Percentiles rank a stretch among this genome's conserved stretches.
Evolutionary conservation across 2,888 invertebrate genomes (phyloP).

Genomic region (Chironomus riparius): DNA sequence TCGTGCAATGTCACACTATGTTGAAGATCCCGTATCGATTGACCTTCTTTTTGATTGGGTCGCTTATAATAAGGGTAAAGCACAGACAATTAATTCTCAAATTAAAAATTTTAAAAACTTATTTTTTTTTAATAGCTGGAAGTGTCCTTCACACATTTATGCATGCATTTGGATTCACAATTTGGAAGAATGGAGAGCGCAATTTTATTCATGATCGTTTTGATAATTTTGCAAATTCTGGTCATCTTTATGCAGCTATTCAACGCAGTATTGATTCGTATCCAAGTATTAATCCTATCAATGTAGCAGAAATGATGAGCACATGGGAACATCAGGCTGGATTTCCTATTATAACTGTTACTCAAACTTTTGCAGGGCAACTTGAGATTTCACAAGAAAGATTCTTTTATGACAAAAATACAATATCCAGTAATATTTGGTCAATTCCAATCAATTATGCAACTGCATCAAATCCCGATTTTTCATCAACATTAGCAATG

Average conservation of each 20-base stretch:
- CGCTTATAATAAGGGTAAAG: constrained; percentile 79
- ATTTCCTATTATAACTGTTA: constrained; percentile 60
- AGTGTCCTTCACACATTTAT: constrained; percentile 69
- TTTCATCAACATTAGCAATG: constrained; percentile 48
- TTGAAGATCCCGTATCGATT: constrained; percentile 74
- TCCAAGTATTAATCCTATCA: constrained; percentile 27
- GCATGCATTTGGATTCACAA: constrained; percentile 61
- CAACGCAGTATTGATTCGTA: constrained; percentile 38
- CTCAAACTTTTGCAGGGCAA: constrained; percentile 43
- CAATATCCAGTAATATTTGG: constrained; percentile 42
- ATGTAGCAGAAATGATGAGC: constrained; percentile 56
- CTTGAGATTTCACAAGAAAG: background rate
- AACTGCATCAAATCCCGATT: constrained; percentile 47
- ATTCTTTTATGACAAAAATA: background rate
- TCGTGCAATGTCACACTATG: constrained; percentile 72
- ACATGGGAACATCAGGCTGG: constrained; percentile 74
- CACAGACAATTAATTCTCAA: too few species aligned
- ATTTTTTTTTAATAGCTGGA: constrained; percentile 44
- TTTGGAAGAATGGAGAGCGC: constrained; percentile 57
- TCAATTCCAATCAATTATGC: constrained; percentile 66
- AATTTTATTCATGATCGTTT: constrained; percentile 49
- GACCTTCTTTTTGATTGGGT: constrained; percentile 74
- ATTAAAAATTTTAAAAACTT: too few species aligned
- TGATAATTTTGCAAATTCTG: constrained; percentile 41
- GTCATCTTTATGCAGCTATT: constrained; percentile 40